Percentiles rank a stretch among this genome's conserved stretches.
Evolutionary conservation across 2,113 vertebrate species (phyloP).

Genomic region (Panthera leo): DNA sequence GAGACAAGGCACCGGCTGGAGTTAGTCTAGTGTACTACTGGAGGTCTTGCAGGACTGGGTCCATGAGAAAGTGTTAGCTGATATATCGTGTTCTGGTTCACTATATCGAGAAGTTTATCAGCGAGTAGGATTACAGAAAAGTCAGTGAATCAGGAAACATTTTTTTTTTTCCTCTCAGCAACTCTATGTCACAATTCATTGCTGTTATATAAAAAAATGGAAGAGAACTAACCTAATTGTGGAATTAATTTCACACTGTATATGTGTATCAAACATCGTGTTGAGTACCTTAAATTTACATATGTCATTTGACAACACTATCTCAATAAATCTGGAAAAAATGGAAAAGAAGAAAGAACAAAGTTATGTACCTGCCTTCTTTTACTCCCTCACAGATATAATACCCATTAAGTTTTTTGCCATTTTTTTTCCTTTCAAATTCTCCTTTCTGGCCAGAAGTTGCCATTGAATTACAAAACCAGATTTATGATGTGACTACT

Average conservation of each 20-base stretch:
- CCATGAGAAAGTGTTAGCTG: not conserved
- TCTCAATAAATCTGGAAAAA: not conserved
- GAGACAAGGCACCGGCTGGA: not conserved
- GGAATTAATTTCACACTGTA: not conserved
- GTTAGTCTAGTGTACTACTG: not conserved
- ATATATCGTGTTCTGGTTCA: not conserved
- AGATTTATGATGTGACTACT: not conserved
- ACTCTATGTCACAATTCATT: constrained; percentile 6
- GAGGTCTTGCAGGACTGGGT: not conserved
- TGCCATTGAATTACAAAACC: not conserved
- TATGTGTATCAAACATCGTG: not conserved
- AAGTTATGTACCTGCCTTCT: not conserved
- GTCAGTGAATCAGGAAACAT: not conserved
- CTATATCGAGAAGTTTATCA: not conserved
- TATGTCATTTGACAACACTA: not conserved
- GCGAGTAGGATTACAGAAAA: not conserved
- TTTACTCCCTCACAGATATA: not conserved
- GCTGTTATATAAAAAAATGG: not conserved
- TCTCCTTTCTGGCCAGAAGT: not conserved
- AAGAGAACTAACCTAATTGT: not conserved
- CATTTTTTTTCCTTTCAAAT: not conserved
- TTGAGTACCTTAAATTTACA: not conserved
- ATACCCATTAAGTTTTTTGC: not conserved
- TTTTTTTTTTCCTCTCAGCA: not conserved
- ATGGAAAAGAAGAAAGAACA: not conserved